phyloP scores from a whole-genome alignment of 2,797 vertebrate species.

The Galago senegalensis region DNA sequence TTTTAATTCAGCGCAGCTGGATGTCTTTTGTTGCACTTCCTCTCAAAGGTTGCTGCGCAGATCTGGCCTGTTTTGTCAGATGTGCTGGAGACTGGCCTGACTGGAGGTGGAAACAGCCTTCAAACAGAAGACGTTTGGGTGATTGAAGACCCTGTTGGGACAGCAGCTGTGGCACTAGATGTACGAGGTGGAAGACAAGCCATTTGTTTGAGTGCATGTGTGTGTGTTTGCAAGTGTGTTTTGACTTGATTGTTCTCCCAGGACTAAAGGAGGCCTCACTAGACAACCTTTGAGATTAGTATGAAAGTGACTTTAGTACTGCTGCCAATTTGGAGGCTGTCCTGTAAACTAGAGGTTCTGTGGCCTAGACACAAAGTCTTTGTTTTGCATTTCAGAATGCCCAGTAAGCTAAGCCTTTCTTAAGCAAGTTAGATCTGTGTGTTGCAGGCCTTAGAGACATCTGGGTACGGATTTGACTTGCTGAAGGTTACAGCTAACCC shows the following conservation, averaged over 20 bases:
- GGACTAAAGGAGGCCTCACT: background rate
- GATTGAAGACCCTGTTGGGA: conserved; percentile 65
- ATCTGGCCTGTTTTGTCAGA: conserved; percentile 80
- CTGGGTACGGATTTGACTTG: background rate
- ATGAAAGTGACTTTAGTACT: background rate
- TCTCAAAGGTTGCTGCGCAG: conserved; percentile 56
- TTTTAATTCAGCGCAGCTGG: conserved; percentile 87
- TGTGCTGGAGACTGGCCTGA: conserved; percentile 78
- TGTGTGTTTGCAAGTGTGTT: background rate
- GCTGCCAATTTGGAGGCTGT: background rate
- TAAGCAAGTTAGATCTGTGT: background rate
- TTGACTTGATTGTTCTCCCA: conserved; percentile 31
- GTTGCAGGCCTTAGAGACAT: background rate
- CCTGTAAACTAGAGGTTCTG: background rate
- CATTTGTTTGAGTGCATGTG: conserved; percentile 27
- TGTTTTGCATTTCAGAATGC: background rate
- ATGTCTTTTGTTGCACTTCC: conserved; percentile 80
- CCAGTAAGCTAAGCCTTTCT: background rate
- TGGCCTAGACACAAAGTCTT: background rate
- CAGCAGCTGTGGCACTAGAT: conserved; percentile 28
- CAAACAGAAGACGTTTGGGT: conserved; percentile 68
- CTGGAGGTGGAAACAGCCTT: conserved; percentile 79
- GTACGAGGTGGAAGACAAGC: background rate
- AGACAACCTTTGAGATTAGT: background rate
- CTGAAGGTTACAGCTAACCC: background rate